Conservation (phyloP, 2,113 vertebrate genomes). For the Engraulis encrasicolus region DNA sequence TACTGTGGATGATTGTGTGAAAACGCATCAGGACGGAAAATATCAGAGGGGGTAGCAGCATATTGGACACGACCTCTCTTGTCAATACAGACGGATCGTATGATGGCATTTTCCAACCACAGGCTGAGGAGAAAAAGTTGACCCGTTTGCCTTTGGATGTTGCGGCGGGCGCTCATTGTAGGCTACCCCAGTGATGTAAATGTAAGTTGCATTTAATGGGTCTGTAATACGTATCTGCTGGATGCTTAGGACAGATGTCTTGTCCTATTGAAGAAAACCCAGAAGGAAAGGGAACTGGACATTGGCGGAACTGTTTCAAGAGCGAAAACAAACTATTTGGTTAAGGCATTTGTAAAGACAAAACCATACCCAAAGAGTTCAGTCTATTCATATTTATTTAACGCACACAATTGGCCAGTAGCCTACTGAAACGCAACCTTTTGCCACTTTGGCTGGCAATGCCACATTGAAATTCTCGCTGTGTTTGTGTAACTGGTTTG, state of each 20-base stretch:
- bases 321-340: not conserved
- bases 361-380: slow-evolving; percentile 3
- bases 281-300: slow-evolving; percentile 15
- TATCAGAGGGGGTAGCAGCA: not conserved
- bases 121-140: slow-evolving; percentile 71
- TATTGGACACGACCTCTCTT: slow-evolving; percentile 2
- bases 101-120: slow-evolving; percentile 5
- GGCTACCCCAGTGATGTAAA: slow-evolving; percentile 38
- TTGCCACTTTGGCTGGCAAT: not conserved
- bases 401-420: not conserved
- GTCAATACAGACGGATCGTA: not conserved
- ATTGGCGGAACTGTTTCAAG: not conserved
- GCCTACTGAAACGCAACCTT: not conserved
- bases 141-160: slow-evolving; percentile 77
- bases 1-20: slow-evolving; percentile 31
- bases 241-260: not conserved
- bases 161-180: slow-evolving; percentile 53
- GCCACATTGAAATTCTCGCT: not conserved
- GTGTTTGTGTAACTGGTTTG: not conserved
- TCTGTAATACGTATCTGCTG: not conserved
- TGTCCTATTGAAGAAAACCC: slow-evolving; percentile 29
- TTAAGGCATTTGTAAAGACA: not conserved
- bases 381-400: not conserved
- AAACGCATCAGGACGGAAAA: slow-evolving; percentile 18
- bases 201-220: slow-evolving; percentile 43